These are phyloP conservation scores for Lutraria lutraria DNA, from an alignment of 2,888 invertebrate species.

Conservation along the genomic window DNA sequence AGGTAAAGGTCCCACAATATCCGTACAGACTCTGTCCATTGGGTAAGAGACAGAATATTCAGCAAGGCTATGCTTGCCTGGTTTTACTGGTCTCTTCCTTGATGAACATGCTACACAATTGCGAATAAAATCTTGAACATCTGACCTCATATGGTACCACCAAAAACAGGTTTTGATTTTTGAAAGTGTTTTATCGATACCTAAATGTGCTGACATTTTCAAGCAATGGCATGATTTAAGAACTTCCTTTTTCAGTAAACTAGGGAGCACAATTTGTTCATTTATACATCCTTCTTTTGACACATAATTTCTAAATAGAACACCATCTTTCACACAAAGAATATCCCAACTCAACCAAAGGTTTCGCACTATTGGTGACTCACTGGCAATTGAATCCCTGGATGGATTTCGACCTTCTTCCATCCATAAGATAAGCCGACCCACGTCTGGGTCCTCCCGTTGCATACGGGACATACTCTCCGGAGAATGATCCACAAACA, in stretches of 20 bases:
- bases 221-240: neutral
- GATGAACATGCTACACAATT: constrained; percentile 38
- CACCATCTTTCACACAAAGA: constrained; percentile 24
- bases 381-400: constrained; percentile 23
- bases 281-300: too few species aligned
- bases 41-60: constrained; percentile 54
- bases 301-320: too few species aligned
- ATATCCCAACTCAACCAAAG: constrained; percentile 42
- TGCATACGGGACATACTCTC: constrained; percentile 6
- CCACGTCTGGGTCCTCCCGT: constrained; percentile 40
- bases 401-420: constrained; percentile 23
- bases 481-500: constrained; percentile 31
- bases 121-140: constrained; percentile 24
- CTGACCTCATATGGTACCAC: constrained; percentile 33
- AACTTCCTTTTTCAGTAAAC: too few species aligned
- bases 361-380: constrained; percentile 26
- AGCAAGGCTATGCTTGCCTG: constrained; percentile 19
- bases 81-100: constrained; percentile 39
- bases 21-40: constrained; percentile 64
- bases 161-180: neutral
- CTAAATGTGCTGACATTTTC: constrained; percentile 9
- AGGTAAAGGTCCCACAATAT: constrained; percentile 65
- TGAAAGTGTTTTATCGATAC: neutral
- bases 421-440: neutral
- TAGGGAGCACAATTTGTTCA: too few species aligned